Base-by-base conservation (phyloP, 2,888 invertebrate genomes). In the Oscheius sp. region DNA sequence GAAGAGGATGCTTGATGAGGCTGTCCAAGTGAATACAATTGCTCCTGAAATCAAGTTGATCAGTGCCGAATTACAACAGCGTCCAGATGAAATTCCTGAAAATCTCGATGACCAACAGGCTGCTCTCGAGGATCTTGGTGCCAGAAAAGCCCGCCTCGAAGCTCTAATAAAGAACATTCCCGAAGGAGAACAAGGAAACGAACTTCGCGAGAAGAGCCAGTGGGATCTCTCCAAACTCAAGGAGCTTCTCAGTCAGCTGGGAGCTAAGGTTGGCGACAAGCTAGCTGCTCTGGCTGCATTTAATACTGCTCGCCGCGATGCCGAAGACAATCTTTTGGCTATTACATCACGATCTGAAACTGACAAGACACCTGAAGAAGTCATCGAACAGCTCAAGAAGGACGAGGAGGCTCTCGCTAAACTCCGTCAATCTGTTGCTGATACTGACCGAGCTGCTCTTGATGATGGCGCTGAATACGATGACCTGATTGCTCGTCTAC, bases 191-290 rank as follows among this genome's bases (percentile, higher is more conserved):
- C 73, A 71, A 61, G 73, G 70, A 48, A 71, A 75, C 37, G 74
- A 76, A 65, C 69, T 78, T 52, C 70, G 73, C 27, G 65, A 72
- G 58, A 74, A 72, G 72, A 75, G 74, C 53, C 67, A 70, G 55
- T 76, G 75, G 74, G 79, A 75, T 72, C 68, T 77, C 48, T 75
- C 76, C 10, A 61, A 68, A 50, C 70, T 79, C 55, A 74, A 79
- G 63, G 75, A 76, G 53, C 67, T 74, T 29, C 65, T 77, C 58
- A 72, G 70, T 64, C 63, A 71, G 46, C 70, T 79, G 27, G 73
- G 72, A 48, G 70, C 68, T 48, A 74, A 72, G 27, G 72, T 79
- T 64, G 79, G 76, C 29, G 76, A 79, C 69, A 76, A 76, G 48
- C 57, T 76, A 29, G 76, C 76, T 42, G 76, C 79, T 58, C 74